These are phyloP conservation scores for Cydia fagiglandana DNA, from an alignment of 1,140 invertebrate species.

Conservation along the genomic window DNA sequence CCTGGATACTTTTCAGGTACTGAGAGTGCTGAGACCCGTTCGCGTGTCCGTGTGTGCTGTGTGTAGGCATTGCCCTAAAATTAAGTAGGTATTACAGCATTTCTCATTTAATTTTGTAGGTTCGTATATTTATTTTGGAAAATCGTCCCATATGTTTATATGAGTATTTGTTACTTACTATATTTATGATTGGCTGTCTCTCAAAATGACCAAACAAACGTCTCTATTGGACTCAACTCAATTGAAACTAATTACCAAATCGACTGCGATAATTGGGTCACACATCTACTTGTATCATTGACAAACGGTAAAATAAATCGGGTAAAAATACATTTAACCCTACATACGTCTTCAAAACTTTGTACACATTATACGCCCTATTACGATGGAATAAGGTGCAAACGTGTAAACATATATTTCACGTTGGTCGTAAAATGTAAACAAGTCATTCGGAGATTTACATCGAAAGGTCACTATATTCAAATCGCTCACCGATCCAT, in stretches of 20 bases:
- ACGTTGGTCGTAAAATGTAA: neutral
- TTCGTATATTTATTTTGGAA: too few relatives aligned
- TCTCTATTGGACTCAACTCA: neutral
- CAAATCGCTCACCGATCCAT: neutral
- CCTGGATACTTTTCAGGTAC: too few relatives aligned
- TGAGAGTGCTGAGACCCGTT: too few relatives aligned
- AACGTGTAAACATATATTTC: neutral
- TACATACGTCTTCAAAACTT: neutral
- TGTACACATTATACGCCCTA: neutral
- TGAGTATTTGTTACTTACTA: neutral
- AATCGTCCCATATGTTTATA: too few relatives aligned
- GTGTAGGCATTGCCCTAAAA: too few relatives aligned
- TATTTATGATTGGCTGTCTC: neutral
- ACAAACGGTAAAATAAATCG: neutral
- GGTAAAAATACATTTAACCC: neutral
- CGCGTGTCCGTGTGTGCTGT: too few relatives aligned
- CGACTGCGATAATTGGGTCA: neutral
- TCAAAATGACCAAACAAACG: neutral
- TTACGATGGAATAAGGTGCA: neutral
- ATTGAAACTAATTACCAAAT: neutral
- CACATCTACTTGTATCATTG: neutral
- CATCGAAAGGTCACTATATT: conserved; percentile 18
- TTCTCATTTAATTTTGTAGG: too few relatives aligned
- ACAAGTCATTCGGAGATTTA: conserved; percentile 24
- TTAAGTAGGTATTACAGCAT: too few relatives aligned